Base-by-base conservation (phyloP, 2,113 vertebrate species). In the Corythornis cristatus region DNA sequence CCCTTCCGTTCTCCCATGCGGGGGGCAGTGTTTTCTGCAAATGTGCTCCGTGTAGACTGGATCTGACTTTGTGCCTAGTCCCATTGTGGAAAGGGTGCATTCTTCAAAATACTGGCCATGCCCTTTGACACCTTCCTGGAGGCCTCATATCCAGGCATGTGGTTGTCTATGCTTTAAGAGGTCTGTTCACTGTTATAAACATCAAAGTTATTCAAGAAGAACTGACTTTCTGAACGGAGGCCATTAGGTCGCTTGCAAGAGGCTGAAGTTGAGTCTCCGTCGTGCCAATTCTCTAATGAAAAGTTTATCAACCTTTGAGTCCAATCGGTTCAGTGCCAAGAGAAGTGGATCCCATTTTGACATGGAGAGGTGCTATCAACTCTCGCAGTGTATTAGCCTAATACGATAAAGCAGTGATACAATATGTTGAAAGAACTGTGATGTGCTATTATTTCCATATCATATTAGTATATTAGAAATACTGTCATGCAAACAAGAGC, bases 361-460 rank as follows among this genome's bases (percentile, higher is more conserved):
- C 97, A 97, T 98, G 98, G 98, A 98, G 98, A 98, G 97, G 97
- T 97, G 97, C 98, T 98, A 98, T 96, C 98, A 98, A 98, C 98
- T 98, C 98, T 98, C 96, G 98, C 96, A 98, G 98, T 98, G 96
- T 97, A 98, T 98, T 98, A 98, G 98, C 98, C 98, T 98, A 98
- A 98, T 98, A 98, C 53, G 96, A 98, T 98, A 98, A 98, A 98
- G 98, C 98, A 98, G 98, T 98, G 98, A 98, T 97, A 98, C 98
- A 98, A 98, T 96, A 98, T 76, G 95, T 96, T 98, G 97, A 98
- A 97, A 98, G 97, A 98, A 97, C 86, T 96, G 97, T 96, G 97
- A 96, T 68, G 97, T 96, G 97, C 94, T 94, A 96, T 98, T 95
- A 97, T 96, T 97, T 97, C 95, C 97, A 97, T 97, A 97, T 94